phyloP scores from a whole-genome alignment of 2,113 vertebrate species.

The Malurus elegans region DNA sequence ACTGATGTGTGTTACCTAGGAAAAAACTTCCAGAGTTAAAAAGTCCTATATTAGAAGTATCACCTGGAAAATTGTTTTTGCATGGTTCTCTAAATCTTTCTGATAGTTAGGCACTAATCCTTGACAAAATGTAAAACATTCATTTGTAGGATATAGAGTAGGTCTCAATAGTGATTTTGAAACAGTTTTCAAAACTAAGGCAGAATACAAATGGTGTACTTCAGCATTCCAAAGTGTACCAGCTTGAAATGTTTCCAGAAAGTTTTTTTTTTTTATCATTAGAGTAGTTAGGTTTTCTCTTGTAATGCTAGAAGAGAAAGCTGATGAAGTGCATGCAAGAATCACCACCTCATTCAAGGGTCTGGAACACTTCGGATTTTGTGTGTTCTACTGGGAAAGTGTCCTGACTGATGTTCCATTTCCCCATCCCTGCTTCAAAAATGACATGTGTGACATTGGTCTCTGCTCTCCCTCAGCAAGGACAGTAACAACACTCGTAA shows the following conservation, averaged over 20 bases:
- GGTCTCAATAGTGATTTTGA: neutral
- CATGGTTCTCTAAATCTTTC: neutral
- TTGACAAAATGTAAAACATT: neutral
- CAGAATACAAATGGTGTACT: neutral
- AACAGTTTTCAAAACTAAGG: neutral
- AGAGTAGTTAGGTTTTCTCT: neutral
- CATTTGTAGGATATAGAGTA: neutral
- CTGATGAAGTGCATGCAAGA: neutral
- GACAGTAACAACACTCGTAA: neutral
- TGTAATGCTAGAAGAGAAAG: neutral
- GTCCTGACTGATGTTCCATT: neutral
- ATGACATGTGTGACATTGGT: neutral
- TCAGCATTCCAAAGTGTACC: neutral
- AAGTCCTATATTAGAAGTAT: neutral
- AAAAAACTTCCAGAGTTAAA: neutral
- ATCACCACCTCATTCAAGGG: neutral
- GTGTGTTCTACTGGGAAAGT: neutral
- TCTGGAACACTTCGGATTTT: neutral
- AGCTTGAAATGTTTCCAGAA: neutral
- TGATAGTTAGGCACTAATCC: neutral
- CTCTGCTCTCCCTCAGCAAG: neutral
- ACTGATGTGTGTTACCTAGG: neutral
- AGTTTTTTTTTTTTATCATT: neutral
- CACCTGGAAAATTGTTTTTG: neutral
- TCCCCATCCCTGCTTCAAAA: neutral